phyloP scores from a whole-genome alignment of 2,888 invertebrate genomes.

The Troglohyphantes excavatus region DNA sequence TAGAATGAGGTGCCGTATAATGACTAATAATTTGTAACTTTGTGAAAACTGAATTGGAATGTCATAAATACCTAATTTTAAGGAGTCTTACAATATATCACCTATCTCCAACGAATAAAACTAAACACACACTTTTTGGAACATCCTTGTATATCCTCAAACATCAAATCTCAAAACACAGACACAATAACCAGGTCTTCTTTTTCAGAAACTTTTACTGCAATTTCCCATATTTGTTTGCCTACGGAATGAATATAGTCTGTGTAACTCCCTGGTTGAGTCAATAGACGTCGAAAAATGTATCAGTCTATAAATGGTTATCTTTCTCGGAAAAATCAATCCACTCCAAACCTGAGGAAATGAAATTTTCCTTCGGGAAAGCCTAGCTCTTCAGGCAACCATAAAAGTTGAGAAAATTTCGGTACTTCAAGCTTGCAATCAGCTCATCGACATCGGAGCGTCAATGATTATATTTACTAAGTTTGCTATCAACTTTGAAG shows the following conservation, averaged over 20 bases:
- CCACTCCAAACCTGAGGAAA: slow-evolving; percentile 19
- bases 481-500: background rate
- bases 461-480: background rate
- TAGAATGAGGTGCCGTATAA: too few species aligned
- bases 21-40: too few species aligned
- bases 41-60: too few species aligned
- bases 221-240: background rate
- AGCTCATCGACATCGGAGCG: background rate
- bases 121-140: too few species aligned
- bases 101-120: too few species aligned
- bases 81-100: too few species aligned
- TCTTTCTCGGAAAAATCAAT: slow-evolving; percentile 9
- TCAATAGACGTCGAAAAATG: slow-evolving; percentile 7
- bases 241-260: background rate
- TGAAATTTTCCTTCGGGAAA: background rate
- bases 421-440: background rate
- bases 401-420: background rate
- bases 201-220: background rate
- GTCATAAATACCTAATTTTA: too few species aligned
- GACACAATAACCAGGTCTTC: background rate
- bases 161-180: too few species aligned
- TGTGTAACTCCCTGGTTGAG: background rate
- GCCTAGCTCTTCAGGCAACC: background rate
- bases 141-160: too few species aligned
- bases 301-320: background rate